Evolutionary conservation across 2,888 invertebrate genomes (phyloP).

Genomic region (Spodoptera picta): DNA sequence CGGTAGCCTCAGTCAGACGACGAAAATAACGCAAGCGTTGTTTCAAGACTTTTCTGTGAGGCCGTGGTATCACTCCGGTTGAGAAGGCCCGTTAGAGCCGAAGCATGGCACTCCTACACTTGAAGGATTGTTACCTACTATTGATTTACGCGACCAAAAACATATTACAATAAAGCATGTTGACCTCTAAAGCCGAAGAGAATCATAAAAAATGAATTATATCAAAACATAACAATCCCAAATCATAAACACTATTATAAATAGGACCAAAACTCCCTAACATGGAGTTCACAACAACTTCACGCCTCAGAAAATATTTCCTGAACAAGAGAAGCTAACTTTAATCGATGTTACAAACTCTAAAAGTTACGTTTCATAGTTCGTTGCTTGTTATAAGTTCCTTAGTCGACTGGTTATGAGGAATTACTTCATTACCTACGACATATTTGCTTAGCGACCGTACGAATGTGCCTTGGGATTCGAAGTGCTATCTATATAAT

Average conservation of each 20-base stretch:
- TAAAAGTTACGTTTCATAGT: constrained; percentile 40
- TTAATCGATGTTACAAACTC: constrained; percentile 54
- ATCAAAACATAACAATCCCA: too few relatives aligned
- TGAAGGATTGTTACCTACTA: too few relatives aligned
- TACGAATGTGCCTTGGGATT: constrained; percentile 35
- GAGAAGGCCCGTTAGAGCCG: too few relatives aligned
- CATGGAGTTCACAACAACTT: constrained; percentile 26
- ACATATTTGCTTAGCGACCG: constrained; percentile 48
- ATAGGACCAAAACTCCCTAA: constrained; percentile 27
- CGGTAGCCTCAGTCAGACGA: too few relatives aligned
- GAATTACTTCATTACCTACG: constrained; percentile 56
- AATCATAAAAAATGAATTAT: too few relatives aligned
- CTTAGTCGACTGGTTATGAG: constrained; percentile 41
- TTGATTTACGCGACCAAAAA: too few relatives aligned
- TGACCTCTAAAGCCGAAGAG: too few relatives aligned
- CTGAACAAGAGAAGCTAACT: constrained; percentile 44
- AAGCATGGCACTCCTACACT: too few relatives aligned
- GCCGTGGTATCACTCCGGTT: too few relatives aligned
- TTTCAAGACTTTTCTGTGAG: too few relatives aligned
- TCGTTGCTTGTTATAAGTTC: constrained; percentile 49
- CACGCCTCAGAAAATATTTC: constrained; percentile 43
- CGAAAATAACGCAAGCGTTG: too few relatives aligned
- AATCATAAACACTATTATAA: constrained; percentile 1
- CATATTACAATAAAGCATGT: too few relatives aligned
- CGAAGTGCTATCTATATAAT: constrained; percentile 21